These are phyloP conservation scores for Diplodus puntazzo DNA, from an alignment of 2,797 vertebrate genomes.

Conservation along the genomic window DNA sequence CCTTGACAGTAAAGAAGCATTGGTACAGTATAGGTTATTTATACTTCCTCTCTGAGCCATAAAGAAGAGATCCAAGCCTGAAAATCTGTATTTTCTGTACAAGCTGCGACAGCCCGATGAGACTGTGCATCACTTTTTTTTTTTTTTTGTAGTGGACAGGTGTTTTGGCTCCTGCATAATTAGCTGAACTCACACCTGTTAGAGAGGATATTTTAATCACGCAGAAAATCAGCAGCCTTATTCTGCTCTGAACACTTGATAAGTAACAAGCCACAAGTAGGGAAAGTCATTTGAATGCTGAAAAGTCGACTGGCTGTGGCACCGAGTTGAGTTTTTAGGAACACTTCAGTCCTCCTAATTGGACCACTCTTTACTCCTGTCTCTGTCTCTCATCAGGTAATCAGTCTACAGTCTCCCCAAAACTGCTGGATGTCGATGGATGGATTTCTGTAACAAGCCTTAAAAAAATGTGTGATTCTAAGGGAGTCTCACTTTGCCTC, in stretches of 20 bases:
- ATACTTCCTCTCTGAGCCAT: background rate
- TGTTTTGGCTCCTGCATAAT: constrained; percentile 50
- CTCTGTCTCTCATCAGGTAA: constrained; percentile 70
- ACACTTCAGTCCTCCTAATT: constrained; percentile 69
- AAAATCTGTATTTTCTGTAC: constrained; percentile 2
- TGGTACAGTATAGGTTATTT: background rate
- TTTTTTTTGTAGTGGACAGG: constrained; percentile 10
- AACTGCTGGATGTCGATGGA: constrained; percentile 60
- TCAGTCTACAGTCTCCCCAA: constrained; percentile 60
- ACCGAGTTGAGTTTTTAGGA: constrained; percentile 56
- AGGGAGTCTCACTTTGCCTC: constrained; percentile 50
- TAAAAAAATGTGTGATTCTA: constrained; percentile 49
- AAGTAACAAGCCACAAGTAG: constrained; percentile 29
- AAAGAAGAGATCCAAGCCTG: background rate
- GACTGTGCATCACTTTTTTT: constrained; percentile 20
- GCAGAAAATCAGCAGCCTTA: constrained; percentile 33
- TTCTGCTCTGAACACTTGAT: constrained; percentile 43
- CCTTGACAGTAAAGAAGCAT: background rate
- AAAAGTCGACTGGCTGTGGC: constrained; percentile 40
- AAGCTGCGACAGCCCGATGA: background rate
- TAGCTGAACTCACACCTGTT: constrained; percentile 51
- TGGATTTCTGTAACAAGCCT: constrained; percentile 61
- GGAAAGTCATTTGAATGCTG: constrained; percentile 46
- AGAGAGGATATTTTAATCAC: constrained; percentile 31
- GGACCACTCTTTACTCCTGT: constrained; percentile 54